Conservation (phyloP, 2,797 vertebrate genomes). For the Pyrocephalus nanus region DNA sequence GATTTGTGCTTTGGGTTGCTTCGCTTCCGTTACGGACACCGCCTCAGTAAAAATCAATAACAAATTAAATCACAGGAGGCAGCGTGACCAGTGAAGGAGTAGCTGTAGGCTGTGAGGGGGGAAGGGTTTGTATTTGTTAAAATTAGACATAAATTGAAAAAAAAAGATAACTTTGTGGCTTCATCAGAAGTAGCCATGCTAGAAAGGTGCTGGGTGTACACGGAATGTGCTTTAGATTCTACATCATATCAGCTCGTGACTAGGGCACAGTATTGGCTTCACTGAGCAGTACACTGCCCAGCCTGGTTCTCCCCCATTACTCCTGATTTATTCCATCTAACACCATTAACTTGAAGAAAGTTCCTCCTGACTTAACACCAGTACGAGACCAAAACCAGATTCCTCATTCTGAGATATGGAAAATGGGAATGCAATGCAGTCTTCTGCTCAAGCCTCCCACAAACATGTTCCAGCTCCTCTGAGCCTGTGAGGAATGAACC, state of each 20-base stretch:
- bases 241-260: not conserved
- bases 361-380: not conserved
- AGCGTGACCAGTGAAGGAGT: not conserved
- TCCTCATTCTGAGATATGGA: not conserved
- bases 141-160: conserved; percentile 13
- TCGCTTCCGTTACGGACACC: not conserved
- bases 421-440: not conserved
- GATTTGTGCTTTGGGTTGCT: conserved; percentile 1
- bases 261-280: not conserved
- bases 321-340: not conserved
- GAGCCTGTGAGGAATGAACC: not conserved
- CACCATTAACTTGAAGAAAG: not conserved
- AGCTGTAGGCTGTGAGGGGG: not conserved
- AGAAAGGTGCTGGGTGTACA: not conserved
- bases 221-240: not conserved
- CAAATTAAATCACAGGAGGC: conserved; percentile 16
- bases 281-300: not conserved
- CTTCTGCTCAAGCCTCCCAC: not conserved
- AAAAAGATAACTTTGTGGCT: not conserved
- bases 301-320: not conserved
- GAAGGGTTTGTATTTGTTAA: not conserved
- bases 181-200: not conserved
- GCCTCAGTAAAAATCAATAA: conserved; percentile 45
- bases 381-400: not conserved
- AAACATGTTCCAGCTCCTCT: not conserved